A percentile compares a stretch with the other conserved stretches of the same genome.
These are phyloP conservation scores for Anabas testudineus DNA, from an alignment of 2,797 vertebrate genomes.

Conservation along the genomic window DNA sequence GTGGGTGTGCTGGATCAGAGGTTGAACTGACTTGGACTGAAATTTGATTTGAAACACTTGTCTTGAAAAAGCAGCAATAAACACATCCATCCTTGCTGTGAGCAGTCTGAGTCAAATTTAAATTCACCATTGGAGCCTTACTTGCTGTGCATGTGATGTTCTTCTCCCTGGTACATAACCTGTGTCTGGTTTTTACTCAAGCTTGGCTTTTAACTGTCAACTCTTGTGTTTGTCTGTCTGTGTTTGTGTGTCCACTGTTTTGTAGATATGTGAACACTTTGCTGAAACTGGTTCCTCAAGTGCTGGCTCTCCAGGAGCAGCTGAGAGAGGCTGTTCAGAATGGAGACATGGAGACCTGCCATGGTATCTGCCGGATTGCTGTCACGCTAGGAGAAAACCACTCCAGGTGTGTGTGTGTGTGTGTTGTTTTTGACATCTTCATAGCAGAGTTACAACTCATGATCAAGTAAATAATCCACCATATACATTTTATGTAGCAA, in stretches of 20 bases:
- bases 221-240: conserved; percentile 15
- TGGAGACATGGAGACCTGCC: conserved; percentile 98
- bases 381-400: conserved; percentile 98
- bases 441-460: neutral
- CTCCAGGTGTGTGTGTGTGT: conserved; percentile 90
- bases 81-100: conserved; percentile 46
- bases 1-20: conserved; percentile 62
- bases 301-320: conserved; percentile 96
- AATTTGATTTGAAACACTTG: conserved; percentile 58
- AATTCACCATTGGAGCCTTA: conserved; percentile 13
- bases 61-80: conserved; percentile 51
- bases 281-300: conserved; percentile 95
- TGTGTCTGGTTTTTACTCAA: neutral
- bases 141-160: conserved; percentile 6
- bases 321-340: conserved; percentile 95
- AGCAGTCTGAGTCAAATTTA: conserved; percentile 43
- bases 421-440: neutral
- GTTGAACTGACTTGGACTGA: conserved; percentile 41
- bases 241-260: neutral
- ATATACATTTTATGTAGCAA: neutral
- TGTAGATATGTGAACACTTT: conserved; percentile 96
- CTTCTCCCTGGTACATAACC: neutral
- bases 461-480: neutral
- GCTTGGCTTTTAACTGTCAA: neutral
- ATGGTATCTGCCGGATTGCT: conserved; percentile 96